Evolutionary conservation across 2,113 vertebrate genomes (phyloP).

Genomic region (Tupaia chinensis): DNA sequence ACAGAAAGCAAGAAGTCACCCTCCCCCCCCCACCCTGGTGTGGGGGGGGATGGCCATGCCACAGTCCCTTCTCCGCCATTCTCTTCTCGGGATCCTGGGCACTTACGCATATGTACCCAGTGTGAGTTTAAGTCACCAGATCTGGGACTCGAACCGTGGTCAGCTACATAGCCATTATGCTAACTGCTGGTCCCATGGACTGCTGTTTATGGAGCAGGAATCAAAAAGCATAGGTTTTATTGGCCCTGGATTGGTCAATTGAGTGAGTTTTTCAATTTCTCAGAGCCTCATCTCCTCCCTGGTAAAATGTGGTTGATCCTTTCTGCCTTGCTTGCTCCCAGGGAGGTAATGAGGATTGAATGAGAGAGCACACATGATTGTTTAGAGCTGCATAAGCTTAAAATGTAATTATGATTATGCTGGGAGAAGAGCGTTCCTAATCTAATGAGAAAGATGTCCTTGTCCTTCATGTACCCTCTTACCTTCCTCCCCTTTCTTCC

Average conservation of each 20-base stretch:
- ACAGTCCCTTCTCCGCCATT: too few relatives aligned
- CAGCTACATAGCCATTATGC: too few relatives aligned
- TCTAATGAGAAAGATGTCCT: neutral
- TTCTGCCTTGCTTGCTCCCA: neutral
- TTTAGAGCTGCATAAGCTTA: neutral
- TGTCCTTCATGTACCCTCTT: neutral
- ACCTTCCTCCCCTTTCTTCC: neutral
- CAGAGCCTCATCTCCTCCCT: neutral
- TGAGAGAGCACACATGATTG: neutral
- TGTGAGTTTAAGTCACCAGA: too few relatives aligned
- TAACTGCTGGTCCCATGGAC: too few relatives aligned
- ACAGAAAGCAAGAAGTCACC: too few relatives aligned
- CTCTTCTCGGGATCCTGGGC: too few relatives aligned
- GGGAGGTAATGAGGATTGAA: conserved; percentile 29
- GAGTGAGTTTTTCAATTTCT: neutral
- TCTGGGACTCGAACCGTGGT: too few relatives aligned
- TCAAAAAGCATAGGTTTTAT: neutral
- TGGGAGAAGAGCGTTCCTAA: neutral
- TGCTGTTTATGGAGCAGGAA: neutral
- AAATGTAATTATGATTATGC: neutral
- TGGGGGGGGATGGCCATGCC: too few relatives aligned
- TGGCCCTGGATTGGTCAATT: neutral
- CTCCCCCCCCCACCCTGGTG: too few relatives aligned
- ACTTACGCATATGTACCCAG: too few relatives aligned
- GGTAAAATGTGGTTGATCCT: neutral